Base-by-base conservation (phyloP, 2,888 invertebrate species). In the Zhengitettix transpicula region DNA sequence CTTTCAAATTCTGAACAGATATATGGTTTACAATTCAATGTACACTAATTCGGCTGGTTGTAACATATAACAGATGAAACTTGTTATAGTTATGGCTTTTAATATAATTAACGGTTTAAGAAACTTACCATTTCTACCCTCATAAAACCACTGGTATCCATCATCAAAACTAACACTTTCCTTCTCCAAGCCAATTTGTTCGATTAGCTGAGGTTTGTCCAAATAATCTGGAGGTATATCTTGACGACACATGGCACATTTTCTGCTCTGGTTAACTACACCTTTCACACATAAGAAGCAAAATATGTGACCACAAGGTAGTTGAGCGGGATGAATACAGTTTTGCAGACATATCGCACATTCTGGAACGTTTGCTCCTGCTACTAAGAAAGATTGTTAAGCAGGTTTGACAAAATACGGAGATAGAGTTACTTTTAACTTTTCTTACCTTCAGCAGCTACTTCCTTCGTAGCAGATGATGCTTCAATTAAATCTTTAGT, bases 211-310 rank as follows among this genome's bases (percentile, higher is more conserved):
- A 1, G 96, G 95, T 71, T 89, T 84, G 66, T 92, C 87, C 52
- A 95, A 76, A 71, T 89, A 95, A 71, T 92, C 89, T 41, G 81
- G 72, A n/a, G 95, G 94, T 63, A 96, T 93, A 70, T 84, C 86
- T 68, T 87, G 85, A 42, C 96, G 80, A 70, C 97, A 97, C 84
- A 96, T 87, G 1, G 96, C 94, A 79, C 96, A 96, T 65, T 83
- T 81, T 69, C 85, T 87, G 69, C 86, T 90, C 71, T 89, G 89
- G 70, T 89, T 87, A 1, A 88, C 84, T 67, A 92, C 83, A 65
- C 92, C 97, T 82, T 97, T 97, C 3, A 94, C 87, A 73, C 96
- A 97, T 9, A 97, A 78, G 72, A 90, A 97, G 74, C 96, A 97
- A 73, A 97, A 97, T 62, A 95, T 82, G 71, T 97, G 97, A n/a